These are phyloP conservation scores for Gallinago undulata DNA, from an alignment of 2,113 vertebrate species.

Conservation along the genomic window DNA sequence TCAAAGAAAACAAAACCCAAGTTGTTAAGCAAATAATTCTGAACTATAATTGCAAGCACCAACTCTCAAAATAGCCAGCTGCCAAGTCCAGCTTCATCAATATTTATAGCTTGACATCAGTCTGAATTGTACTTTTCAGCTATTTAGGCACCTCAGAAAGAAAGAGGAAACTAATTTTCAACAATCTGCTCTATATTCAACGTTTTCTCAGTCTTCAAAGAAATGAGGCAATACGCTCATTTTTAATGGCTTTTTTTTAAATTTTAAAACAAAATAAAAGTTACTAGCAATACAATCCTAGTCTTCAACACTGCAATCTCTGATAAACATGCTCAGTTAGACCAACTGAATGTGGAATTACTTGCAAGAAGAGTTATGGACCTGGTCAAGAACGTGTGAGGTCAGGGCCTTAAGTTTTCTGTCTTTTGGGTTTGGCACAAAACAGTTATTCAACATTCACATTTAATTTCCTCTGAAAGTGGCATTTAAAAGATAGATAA, in stretches of 20 bases:
- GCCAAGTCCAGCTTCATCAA: constrained; percentile 23
- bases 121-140: neutral
- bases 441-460: neutral
- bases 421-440: neutral
- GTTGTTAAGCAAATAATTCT: constrained; percentile 34
- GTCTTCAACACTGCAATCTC: neutral
- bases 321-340: neutral
- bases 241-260: neutral
- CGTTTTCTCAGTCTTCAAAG: neutral
- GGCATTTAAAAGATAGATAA: neutral
- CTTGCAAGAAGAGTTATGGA: neutral
- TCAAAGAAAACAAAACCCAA: constrained; percentile 24
- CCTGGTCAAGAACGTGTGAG: neutral
- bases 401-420: neutral
- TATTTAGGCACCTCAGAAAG: neutral
- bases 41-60: constrained; percentile 1
- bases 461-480: neutral
- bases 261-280: neutral
- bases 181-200: neutral
- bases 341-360: neutral
- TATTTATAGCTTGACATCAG: constrained; percentile 31
- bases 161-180: neutral
- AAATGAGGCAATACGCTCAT: neutral
- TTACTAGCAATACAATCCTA: neutral
- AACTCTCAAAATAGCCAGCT: constrained; percentile 5